Evolutionary conservation across 2,888 invertebrate species (phyloP), one percentile per base, ranked within the genome.

Genomic region (Germaria angustata): DNA sequence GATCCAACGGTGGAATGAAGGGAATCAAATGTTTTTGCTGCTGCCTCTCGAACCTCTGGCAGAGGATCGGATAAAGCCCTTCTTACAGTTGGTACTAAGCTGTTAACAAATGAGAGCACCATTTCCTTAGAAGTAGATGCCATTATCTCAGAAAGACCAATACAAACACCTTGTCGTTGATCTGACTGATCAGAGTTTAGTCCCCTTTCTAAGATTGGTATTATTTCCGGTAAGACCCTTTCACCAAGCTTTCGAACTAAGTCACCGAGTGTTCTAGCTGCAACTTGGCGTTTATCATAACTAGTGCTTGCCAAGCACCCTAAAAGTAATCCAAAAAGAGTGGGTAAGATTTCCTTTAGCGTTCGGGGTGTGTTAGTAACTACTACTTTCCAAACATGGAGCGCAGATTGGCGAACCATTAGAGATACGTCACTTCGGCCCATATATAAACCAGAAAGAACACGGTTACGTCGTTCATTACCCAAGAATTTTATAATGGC

Each of bases 311-410:
- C 99, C 85, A 99, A 93, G 91, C 98, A 98, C 63, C 98, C 97
- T 71, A 99, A 92, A 81, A 99, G 92, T 65, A 99, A 92, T 13
- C 96, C 94, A 92, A 99, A 99, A 55, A 99, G 92, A 0, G 98
- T 98, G 6, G 98, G 97, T 85, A 99, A 92, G 87, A 99, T 99
- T 93, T 99, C 99, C 81, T 98, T 93, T 53, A 99, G 92, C 0
- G 99, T 99, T 90, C 98, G 94, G 0, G 99, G 99, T 0, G 99
- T 99, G 90, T 99, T 99, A 0, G 98, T 97, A 1, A 99, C 99
- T 1, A 99, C 98, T 85, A 99, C 97, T 93, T 99, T 99, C 99
- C 99, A 99, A 0, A 99, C 99, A 91, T 99, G 99, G 75, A 99
- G 93, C 8, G 99, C 98, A 0, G 99, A 97, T 92, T 99, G 99